Base-by-base conservation (phyloP, 2,888 invertebrate genomes). In the Agrochola macilenta region DNA sequence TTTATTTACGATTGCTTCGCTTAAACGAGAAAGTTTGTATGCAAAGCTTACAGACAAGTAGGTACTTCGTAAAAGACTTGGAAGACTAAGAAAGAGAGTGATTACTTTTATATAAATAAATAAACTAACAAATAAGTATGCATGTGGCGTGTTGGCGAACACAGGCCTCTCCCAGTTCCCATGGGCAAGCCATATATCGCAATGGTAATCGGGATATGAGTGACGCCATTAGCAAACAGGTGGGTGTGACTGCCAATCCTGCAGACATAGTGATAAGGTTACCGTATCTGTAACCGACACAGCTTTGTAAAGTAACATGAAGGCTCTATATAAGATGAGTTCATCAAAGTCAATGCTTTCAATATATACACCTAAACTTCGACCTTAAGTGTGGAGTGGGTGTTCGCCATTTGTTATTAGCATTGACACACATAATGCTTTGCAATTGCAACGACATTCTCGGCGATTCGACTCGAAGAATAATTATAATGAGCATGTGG, bases 381-480 rank as follows among this genome's bases (percentile, higher is more conserved):
- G 93, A 92, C 94, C 94, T 95, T 93, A 93, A 82, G 86, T 86
- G 79, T 85, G 75, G 89, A 91, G 95, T 94, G 93, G 94, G 95
- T 92, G 95, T 94, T 89, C 86, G 92, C 90, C 76, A 87, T 87
- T 87, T 87, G 86, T 90, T 92, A 93, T 94, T 94, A 95, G 92
- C 96, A 96, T 95, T 96, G 96, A 96, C 96, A 95, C 88, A 95
- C 94, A 95, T 95, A 88, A 89, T 86, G 88, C 88, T 89, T 89
- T 87, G 90, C 91, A 92, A 93, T 92, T 92, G 90, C 92, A 92
- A 85, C 87, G 90, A 93, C 93, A 93, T 93, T 93, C 92, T 92
- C 89, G 90, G 88, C 89, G 91, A 90, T 93, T 92, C 87, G 87
- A 85, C 90, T 91, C 76, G 79, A 87, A 90, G 89, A 90, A 91